These are phyloP conservation scores for Phoenoteleia sp. DNA, from an alignment of 2,888 invertebrate species.

Conservation along the genomic window DNA sequence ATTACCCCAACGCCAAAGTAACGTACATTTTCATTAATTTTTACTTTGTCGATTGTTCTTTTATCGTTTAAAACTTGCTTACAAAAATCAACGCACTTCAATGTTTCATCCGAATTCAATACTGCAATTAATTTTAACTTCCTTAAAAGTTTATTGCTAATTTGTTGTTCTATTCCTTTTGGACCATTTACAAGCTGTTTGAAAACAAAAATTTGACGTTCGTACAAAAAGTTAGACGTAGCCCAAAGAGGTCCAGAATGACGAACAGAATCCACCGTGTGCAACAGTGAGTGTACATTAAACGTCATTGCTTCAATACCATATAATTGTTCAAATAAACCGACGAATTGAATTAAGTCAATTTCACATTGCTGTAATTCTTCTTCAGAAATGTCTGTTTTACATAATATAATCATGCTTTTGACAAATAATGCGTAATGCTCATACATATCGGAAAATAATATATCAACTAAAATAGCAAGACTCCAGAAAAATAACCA, in stretches of 20 bases:
- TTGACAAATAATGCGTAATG: conserved; percentile 27
- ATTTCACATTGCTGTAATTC: conserved; percentile 57
- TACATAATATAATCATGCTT: conserved; percentile 12
- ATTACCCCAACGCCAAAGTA: conserved; percentile 3
- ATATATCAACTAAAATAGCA: conserved; percentile 37
- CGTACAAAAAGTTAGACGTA: conserved; percentile 66
- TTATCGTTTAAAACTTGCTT: neutral
- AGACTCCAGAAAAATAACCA: conserved; percentile 40
- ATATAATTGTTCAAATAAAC: conserved; percentile 50
- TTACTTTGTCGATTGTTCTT: neutral
- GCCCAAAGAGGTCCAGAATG: conserved; percentile 63
- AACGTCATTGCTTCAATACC: conserved; percentile 64
- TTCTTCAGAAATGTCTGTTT: conserved; percentile 43
- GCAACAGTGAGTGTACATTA: conserved; percentile 65
- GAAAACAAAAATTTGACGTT: conserved; percentile 43
- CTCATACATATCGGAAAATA: conserved; percentile 21
- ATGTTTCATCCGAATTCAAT: neutral
- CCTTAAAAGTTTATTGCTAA: conserved; percentile 10
- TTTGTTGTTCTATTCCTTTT: conserved; percentile 48
- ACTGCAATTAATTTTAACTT: conserved; percentile 1
- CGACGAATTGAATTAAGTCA: conserved; percentile 66
- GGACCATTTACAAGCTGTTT: conserved; percentile 49
- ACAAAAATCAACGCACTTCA: conserved; percentile 1
- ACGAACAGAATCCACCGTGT: conserved; percentile 59
- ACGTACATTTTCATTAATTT: conserved; percentile 2